Conservation (phyloP, 2,113 vertebrate species). For the Lucifuga dentata region DNA sequence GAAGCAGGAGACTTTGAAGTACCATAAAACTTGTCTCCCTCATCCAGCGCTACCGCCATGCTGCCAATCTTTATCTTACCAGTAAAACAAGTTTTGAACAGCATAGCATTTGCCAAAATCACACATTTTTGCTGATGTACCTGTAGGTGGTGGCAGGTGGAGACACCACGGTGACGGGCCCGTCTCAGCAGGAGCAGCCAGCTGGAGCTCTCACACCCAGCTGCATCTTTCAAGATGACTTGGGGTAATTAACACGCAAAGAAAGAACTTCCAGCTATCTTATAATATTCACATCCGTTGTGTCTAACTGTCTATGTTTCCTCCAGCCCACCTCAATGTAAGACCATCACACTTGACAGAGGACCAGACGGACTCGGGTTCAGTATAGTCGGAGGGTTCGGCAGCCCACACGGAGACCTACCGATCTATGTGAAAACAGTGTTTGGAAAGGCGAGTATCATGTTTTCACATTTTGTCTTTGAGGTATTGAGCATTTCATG, state of each 20-base stretch:
- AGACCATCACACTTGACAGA: conserved; percentile 91
- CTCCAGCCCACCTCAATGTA: conserved; percentile 94
- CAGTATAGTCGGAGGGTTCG: conserved; percentile 96
- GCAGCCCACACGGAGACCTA: conserved; percentile 96
- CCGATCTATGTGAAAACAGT: conserved; percentile 98
- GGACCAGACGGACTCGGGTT: conserved; percentile 96
- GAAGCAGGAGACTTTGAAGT: conserved; percentile 44
- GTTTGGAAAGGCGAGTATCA: conserved; percentile 91
- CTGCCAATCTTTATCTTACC: conserved; percentile 34
- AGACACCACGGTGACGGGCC: conserved; percentile 91
- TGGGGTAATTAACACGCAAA: conserved; percentile 83
- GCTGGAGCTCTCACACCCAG: conserved; percentile 82
- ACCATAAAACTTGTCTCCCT: conserved; percentile 17
- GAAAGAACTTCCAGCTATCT: background rate
- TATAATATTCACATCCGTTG: background rate
- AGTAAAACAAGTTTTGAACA: conserved; percentile 1
- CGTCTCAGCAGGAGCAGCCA: conserved; percentile 85
- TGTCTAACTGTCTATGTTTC: background rate
- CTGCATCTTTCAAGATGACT: conserved; percentile 94
- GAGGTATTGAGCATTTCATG: no score
- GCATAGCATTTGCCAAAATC: conserved; percentile 13
- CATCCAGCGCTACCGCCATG: conserved; percentile 5
- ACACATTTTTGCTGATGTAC: conserved; percentile 17
- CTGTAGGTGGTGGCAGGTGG: conserved; percentile 91
- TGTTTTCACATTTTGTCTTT: background rate